Evolutionary conservation across 1,140 invertebrate genomes (phyloP).

Genomic region (Pogonomyrmex barbatus): DNA sequence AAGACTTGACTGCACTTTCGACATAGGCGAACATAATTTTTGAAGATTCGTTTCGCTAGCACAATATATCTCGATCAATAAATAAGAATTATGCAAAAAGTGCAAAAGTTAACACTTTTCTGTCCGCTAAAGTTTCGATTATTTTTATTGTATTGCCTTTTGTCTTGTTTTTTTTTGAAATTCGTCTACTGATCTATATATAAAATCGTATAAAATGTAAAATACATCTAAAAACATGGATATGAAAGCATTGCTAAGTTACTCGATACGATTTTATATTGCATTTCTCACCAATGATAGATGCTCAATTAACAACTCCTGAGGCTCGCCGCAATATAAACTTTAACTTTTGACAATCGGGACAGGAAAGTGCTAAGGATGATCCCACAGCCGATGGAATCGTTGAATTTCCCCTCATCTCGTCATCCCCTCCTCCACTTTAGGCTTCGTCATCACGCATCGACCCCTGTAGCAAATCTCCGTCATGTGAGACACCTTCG

Average conservation of each 20-base stretch:
- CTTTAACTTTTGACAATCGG: background rate
- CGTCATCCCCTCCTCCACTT: slow-evolving; percentile 76
- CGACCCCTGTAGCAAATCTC: slow-evolving; percentile 94
- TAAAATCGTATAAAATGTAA: slow-evolving; percentile 7
- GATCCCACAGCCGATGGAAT: background rate
- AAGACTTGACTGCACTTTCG: background rate
- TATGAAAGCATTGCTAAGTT: background rate
- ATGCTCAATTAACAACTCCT: background rate
- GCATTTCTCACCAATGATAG: background rate
- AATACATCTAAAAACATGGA: background rate
- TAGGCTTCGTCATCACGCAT: slow-evolving; percentile 91
- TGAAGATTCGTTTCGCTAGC: slow-evolving; percentile 6
- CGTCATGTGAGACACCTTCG: slow-evolving; percentile 93
- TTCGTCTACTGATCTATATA: background rate
- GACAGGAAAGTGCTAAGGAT: slow-evolving; percentile 15
- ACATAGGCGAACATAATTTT: background rate
- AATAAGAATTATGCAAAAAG: background rate
- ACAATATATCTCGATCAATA: slow-evolving; percentile 38
- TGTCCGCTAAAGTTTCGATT: background rate
- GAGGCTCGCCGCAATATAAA: no score
- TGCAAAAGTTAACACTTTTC: slow-evolving; percentile 36
- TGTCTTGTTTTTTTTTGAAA: background rate
- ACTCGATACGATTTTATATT: background rate
- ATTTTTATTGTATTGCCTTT: background rate
- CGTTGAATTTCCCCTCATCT: slow-evolving; percentile 70